These are phyloP conservation scores for Ormyrus nitidulus DNA, from an alignment of 2,888 invertebrate genomes.

Conservation along the genomic window DNA sequence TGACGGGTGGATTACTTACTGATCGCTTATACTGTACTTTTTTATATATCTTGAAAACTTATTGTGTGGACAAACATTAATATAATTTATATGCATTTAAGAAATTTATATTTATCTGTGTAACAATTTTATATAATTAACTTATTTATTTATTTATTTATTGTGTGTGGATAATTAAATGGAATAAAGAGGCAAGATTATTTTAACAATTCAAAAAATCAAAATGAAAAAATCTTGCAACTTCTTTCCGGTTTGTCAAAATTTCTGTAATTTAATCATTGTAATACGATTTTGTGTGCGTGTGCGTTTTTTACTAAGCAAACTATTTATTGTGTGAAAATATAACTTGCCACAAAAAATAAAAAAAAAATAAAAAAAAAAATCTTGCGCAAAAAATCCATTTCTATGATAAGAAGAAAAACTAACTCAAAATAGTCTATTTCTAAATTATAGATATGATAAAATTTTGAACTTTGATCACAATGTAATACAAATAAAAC, in stretches of 20 bases:
- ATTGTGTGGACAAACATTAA: constrained; percentile 21
- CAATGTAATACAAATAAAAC: constrained; percentile 21
- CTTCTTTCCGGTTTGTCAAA: constrained; percentile 19
- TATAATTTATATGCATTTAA: constrained; percentile 24
- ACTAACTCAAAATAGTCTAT: not conserved
- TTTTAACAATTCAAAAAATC: constrained; percentile 2
- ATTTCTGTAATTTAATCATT: constrained; percentile 28
- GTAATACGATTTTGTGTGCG: constrained; percentile 25
- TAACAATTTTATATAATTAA: not conserved
- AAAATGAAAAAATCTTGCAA: constrained; percentile 24
- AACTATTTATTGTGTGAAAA: constrained; percentile 44
- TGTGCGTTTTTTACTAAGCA: constrained; percentile 23
- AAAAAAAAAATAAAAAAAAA: constrained; percentile 29
- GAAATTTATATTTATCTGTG: not conserved
- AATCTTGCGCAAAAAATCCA: constrained; percentile 10
- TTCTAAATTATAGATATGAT: not conserved
- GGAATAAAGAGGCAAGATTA: constrained; percentile 22
- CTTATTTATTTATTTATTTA: constrained; percentile 44
- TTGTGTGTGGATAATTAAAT: constrained; percentile 21
- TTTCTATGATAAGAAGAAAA: not conserved
- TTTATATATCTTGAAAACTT: constrained; percentile 13
- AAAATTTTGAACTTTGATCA: constrained; percentile 28
- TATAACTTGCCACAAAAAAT: constrained; percentile 13
- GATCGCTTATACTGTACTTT: not conserved
- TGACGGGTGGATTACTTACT: too few relatives aligned